phyloP scores from a whole-genome alignment of 1,140 invertebrate species.

The Phenacoccus solenopsis region DNA sequence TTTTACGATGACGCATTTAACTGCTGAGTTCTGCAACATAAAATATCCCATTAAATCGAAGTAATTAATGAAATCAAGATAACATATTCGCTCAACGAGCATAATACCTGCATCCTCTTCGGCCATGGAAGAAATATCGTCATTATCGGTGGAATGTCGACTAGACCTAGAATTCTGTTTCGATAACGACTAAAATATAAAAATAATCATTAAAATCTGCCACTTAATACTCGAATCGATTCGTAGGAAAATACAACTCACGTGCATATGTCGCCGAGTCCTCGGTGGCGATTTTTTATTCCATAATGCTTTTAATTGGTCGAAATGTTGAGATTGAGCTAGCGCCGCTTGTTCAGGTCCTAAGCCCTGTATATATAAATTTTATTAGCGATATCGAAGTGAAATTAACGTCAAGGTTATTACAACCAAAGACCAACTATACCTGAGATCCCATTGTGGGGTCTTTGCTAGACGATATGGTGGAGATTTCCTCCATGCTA shows the following conservation, averaged over 20 bases:
- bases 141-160: constrained; percentile 53
- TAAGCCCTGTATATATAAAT: neutral
- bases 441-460: constrained; percentile 44
- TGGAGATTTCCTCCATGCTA: constrained; percentile 71
- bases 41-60: no score
- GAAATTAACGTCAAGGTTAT: no score
- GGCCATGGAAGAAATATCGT: constrained; percentile 39
- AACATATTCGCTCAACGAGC: no score
- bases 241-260: constrained; percentile 29
- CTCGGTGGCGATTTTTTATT: constrained; percentile 64
- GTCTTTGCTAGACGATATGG: constrained; percentile 50
- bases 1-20: neutral
- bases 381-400: no score
- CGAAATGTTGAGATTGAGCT: constrained; percentile 70
- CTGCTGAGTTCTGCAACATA: neutral
- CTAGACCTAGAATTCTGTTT: constrained; percentile 51
- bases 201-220: no score
- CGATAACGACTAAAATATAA: constrained; percentile 44
- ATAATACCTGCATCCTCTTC: constrained; percentile 29
- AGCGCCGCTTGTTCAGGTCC: constrained; percentile 65
- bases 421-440: no score
- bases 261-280: constrained; percentile 47
- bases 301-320: constrained; percentile 68
- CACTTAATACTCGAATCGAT: no score
- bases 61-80: no score